Evolutionary conservation across 2,113 vertebrate species (phyloP), one percentile per base, ranked within the genome.

Genomic region (Sus scrofa): DNA sequence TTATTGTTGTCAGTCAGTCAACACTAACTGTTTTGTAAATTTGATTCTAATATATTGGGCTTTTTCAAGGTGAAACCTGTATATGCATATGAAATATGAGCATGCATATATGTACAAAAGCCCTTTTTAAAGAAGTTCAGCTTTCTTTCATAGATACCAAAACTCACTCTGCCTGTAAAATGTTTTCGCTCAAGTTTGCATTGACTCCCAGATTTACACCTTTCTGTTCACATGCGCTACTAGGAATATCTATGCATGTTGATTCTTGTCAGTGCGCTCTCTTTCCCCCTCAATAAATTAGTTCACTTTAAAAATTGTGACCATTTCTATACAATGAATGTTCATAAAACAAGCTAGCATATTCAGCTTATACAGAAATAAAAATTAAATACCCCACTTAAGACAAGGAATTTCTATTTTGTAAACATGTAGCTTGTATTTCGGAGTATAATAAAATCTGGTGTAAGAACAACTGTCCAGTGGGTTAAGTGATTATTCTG

Each of bases 351-450:
- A 84, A 78, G 63, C 87, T 7, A 63, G 30, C 82, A 68, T 75
- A 93, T 85, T 85, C 58, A 89, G 37, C 50, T 91, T 93, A 91
- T 71, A 60, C 26, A 85, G 60, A 95, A 91, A 71, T 60, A 95
- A 88, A 65, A 70, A 89, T 32, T 32, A 90, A 87, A 6, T 34
- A 96, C 34, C 52, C 52, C 39, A 90, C 52, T 84, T 65, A 84
- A 84, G 26, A 85, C 20, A 74, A 78, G 12, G 26, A 90, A 79
- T 94, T 88, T 94, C 56, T 95, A 58, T 96, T 96, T 96, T 95
- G 44, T 94, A 93, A 96, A 96, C 95, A 89, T 92, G 58, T 89
- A 96, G 83, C 79, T 91, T 95, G 63, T 91, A 60, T 97, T 95
- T 94, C n/a, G 73, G 62, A 82, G 34, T 87, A 11, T 94, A 96